phyloP scores from a whole-genome alignment of 2,113 vertebrate genomes.

The Sakesphorus luctuosus region DNA sequence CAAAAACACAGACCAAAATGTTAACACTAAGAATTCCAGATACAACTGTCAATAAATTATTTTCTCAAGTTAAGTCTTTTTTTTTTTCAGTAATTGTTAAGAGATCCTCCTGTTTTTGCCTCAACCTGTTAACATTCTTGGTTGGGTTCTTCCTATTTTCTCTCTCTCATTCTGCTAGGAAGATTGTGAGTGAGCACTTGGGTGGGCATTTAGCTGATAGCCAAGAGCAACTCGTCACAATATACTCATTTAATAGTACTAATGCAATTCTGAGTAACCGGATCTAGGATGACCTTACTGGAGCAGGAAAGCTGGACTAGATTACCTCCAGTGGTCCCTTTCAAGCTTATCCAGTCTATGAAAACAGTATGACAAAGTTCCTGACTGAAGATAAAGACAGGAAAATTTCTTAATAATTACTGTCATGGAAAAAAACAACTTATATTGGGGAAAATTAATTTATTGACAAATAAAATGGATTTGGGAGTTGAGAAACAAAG shows the following conservation, averaged over 20 bases:
- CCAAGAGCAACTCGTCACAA: neutral
- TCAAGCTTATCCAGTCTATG: neutral
- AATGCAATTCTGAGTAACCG: neutral
- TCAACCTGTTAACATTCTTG: neutral
- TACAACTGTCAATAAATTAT: neutral
- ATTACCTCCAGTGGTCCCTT: neutral
- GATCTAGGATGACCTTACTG: neutral
- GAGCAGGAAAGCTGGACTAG: neutral
- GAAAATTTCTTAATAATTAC: neutral
- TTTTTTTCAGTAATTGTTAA: neutral
- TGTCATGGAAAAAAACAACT: rapidly evolving
- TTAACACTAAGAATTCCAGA: no score
- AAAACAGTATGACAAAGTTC: neutral
- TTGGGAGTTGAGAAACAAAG: neutral
- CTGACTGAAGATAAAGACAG: neutral
- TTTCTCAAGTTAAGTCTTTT: neutral
- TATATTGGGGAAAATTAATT: neutral
- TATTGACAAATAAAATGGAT: neutral
- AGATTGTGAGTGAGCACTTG: neutral
- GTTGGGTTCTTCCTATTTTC: neutral
- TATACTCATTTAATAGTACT: neutral
- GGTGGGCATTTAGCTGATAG: neutral
- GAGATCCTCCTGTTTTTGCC: neutral
- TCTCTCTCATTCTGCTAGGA: neutral
- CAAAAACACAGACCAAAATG: no score